Evolutionary conservation across 2,797 vertebrate genomes (phyloP), one percentile per base, ranked within the genome.

Genomic region (Diplodus sargus): DNA sequence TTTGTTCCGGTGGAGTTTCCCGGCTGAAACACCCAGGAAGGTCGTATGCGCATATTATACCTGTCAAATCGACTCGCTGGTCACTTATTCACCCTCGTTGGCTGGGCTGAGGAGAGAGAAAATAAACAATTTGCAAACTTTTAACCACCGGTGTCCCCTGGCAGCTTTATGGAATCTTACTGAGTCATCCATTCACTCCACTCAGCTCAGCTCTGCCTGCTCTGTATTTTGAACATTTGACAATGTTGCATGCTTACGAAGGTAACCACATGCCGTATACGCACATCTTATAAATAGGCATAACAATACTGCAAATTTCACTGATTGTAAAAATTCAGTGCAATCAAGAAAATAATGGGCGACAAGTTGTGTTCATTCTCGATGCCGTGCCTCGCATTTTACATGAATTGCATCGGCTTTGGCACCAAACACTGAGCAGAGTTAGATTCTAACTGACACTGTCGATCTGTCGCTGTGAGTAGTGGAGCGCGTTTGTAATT

Each of bases 1-100:
- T 5, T 43, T 49, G 6, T 43, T 28, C 42, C 1, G 34, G 34
- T 39, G 34, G 34, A 39, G 43, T 45, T 45, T 45, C 43, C 43
- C 15, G 4, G 43, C 34, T 9, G 14, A 15, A 80, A 59, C 16
- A 6, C 76, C n/a, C 17, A 15, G 23, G 22, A 77, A 64, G 28
- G 47, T 68, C 51, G 57, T 17, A 77, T 74, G 52, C 34, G 64
- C 39, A 76, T 61, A 45, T 48, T 56, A 3, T 47, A 75, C 69
- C 65, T 51, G 39, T 67, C 5, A 81, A 63, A 85, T 70, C 3
- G 58, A 45, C 67, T 47, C 49, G 43, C 47, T 86, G 48, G 85
- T 87, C 78, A 92, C 74, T 88, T 53, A 93, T 92, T 90, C 30
- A 92, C 87, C 64, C 42, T 65, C 54, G 52, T 0, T 70, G 71